phyloP scores from a whole-genome alignment of 2,113 vertebrate species.

The Cyprinus carpio region DNA sequence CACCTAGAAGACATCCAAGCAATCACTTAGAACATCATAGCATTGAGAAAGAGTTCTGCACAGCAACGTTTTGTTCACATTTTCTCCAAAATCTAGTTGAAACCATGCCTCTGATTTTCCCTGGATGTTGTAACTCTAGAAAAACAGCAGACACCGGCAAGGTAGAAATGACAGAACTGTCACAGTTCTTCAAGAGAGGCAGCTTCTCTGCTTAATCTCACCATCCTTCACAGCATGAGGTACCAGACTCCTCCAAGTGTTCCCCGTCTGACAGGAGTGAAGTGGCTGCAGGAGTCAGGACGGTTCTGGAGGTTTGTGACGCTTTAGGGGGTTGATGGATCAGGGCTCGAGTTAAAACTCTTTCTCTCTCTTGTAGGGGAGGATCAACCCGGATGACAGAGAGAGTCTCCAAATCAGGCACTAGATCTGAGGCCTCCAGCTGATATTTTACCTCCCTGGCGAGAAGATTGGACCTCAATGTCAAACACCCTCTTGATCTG shows the following conservation, averaged over 20 bases:
- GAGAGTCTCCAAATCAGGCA: neutral
- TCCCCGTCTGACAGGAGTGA: neutral
- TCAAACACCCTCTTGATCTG: constrained; percentile 2
- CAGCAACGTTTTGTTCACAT: neutral
- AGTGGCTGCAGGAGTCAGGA: neutral
- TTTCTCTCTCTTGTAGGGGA: neutral
- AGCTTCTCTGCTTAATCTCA: neutral
- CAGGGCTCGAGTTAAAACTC: neutral
- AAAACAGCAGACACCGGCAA: neutral
- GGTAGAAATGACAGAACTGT: neutral
- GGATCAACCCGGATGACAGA: constrained; percentile 2
- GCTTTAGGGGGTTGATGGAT: constrained; percentile 7
- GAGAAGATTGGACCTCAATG: neutral
- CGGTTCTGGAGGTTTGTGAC: neutral
- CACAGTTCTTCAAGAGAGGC: neutral
- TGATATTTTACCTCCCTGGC: constrained; percentile 7
- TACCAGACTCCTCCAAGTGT: neutral
- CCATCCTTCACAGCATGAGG: neutral
- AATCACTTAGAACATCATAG: too few relatives aligned
- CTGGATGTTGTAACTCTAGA: neutral
- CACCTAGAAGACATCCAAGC: neutral
- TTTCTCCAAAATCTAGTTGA: neutral
- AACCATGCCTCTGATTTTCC: neutral
- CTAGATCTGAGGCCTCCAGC: constrained; percentile 12
- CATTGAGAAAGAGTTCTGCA: neutral